Conservation (phyloP, 2,113 vertebrate genomes). For the Xiphias gladius region DNA sequence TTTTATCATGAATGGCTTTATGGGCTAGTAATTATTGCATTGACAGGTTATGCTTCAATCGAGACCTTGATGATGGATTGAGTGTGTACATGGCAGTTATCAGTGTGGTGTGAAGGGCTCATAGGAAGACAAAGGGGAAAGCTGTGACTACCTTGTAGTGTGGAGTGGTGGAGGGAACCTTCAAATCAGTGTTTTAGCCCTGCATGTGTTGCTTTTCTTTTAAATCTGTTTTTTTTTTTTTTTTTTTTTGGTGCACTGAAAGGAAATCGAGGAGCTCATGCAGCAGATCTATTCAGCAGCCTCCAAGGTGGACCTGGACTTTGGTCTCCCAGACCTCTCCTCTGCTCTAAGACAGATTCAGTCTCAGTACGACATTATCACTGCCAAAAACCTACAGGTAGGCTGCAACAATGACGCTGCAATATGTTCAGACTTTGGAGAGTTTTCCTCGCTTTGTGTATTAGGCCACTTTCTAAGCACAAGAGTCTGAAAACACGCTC, state of each 20-base stretch:
- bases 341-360: slow-evolving; percentile 88
- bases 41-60: slow-evolving; percentile 12
- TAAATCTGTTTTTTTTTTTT: background rate
- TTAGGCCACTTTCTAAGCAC: background rate
- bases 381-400: slow-evolving; percentile 91
- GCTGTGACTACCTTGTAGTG: background rate
- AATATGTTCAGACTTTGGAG: background rate
- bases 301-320: slow-evolving; percentile 77
- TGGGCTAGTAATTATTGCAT: slow-evolving; percentile 19
- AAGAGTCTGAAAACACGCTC: background rate
- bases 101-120: slow-evolving; percentile 23
- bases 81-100: slow-evolving; percentile 27
- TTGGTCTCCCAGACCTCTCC: slow-evolving; percentile 85
- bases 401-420: background rate
- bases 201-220: background rate
- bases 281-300: slow-evolving; percentile 81
- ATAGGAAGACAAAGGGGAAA: background rate
- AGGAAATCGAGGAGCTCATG: slow-evolving; percentile 87
- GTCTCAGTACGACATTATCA: slow-evolving; percentile 87
- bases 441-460: background rate
- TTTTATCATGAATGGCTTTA: slow-evolving; percentile 39
- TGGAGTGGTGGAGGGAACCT: background rate
- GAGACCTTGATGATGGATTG: slow-evolving; percentile 6
- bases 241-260: slow-evolving; percentile 45
- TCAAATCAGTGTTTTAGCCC: background rate